phyloP scores from a whole-genome alignment of 23 tunicate species.

The Aplidium turbinatum region DNA sequence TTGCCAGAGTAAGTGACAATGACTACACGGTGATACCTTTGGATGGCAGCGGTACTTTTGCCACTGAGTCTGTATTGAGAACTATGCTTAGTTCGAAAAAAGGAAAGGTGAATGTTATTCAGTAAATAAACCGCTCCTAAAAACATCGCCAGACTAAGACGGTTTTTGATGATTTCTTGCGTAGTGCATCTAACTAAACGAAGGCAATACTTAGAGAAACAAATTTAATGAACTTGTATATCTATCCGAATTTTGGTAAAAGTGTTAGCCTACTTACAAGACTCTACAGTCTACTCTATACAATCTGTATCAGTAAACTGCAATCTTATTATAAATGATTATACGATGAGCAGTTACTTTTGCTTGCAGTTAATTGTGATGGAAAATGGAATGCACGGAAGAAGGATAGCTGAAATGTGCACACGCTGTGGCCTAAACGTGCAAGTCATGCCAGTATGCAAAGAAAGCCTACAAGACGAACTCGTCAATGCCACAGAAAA shows the following conservation, averaged over 20 bases:
- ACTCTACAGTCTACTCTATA: too few species aligned
- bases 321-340: too few species aligned
- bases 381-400: slow-evolving; percentile 62
- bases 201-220: too few species aligned
- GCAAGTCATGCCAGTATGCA: slow-evolving; percentile 29
- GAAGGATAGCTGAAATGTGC: slow-evolving; percentile 40
- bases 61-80: slow-evolving; percentile 22
- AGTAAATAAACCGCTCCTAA: too few species aligned
- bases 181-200: too few species aligned
- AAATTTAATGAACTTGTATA: too few species aligned
- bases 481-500: background rate
- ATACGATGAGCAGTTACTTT: too few species aligned
- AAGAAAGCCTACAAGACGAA: background rate
- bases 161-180: too few species aligned
- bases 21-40: slow-evolving; percentile 23
- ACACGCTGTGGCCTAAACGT: slow-evolving; percentile 8
- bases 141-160: too few species aligned
- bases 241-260: too few species aligned
- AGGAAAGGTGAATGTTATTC: slow-evolving; percentile 7
- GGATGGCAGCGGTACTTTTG: slow-evolving; percentile 51
- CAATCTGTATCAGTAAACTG: too few species aligned
- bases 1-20: slow-evolving; percentile 10
- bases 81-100: slow-evolving; percentile 7
- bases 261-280: too few species aligned
- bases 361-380: slow-evolving; percentile 67